Conservation (phyloP, 2,113 vertebrate genomes). For the Brachyhypopomus gauderio region DNA sequence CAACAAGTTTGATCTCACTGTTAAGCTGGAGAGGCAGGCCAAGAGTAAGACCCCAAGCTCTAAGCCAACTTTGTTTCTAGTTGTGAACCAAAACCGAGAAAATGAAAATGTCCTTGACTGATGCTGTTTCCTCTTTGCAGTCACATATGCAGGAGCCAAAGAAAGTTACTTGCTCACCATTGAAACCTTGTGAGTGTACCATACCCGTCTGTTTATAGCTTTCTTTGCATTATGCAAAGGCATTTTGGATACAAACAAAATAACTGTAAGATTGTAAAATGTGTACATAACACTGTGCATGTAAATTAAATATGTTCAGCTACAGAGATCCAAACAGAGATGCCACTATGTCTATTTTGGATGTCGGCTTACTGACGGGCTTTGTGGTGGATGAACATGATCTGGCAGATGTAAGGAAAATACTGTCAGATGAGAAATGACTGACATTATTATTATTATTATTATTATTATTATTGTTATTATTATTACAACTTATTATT, state of each 20-base stretch:
- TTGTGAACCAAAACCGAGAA: background rate
- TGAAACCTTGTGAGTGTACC: slow-evolving; percentile 31
- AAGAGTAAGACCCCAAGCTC: background rate
- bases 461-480: too few species aligned
- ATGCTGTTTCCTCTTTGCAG: slow-evolving; percentile 5
- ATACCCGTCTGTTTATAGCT: background rate
- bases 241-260: background rate
- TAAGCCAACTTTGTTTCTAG: background rate
- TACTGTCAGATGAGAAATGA: background rate
- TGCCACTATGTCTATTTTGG: slow-evolving; percentile 69
- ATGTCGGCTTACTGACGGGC: slow-evolving; percentile 64
- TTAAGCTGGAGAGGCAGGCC: slow-evolving; percentile 16
- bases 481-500: too few species aligned
- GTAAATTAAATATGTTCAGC: slow-evolving; percentile 14
- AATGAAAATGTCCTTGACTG: background rate
- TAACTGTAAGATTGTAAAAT: background rate
- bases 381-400: slow-evolving; percentile 59
- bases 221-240: background rate
- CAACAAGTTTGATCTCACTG: slow-evolving; percentile 73
- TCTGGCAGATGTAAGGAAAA: slow-evolving; percentile 54
- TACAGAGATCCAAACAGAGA: slow-evolving; percentile 32
- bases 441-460: background rate
- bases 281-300: background rate
- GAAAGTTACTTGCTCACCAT: slow-evolving; percentile 43
- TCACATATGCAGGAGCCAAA: background rate